Percentiles rank a stretch among this genome's conserved stretches.
Conservation (phyloP, 2,797 vertebrate genomes). For the Philypnodon macrostomus region DNA sequence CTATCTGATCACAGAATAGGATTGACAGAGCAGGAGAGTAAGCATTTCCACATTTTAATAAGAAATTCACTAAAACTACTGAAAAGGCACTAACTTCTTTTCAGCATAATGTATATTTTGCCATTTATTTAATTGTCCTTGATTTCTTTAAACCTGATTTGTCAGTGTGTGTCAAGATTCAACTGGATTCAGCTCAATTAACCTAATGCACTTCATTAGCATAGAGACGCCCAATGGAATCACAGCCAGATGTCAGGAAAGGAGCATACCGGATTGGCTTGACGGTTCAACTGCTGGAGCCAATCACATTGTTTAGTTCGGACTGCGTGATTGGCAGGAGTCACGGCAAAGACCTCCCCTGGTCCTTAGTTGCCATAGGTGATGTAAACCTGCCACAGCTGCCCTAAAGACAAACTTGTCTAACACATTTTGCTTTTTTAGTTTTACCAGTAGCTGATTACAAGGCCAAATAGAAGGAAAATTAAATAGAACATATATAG, state of each 20-base stretch:
- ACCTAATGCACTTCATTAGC: constrained; percentile 58
- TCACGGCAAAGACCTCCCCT: constrained; percentile 51
- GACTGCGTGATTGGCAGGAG: constrained; percentile 58
- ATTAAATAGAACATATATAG: no score
- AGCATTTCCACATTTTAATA: constrained; percentile 43
- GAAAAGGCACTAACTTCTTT: constrained; percentile 15
- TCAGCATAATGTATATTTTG: constrained; percentile 24
- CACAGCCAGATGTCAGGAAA: constrained; percentile 20
- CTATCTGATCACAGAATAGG: constrained; percentile 58
- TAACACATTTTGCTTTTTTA: constrained; percentile 42
- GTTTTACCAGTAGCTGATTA: constrained; percentile 9
- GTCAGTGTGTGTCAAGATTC: constrained; percentile 38
- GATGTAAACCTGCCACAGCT: constrained; percentile 73
- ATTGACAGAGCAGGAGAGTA: constrained; percentile 34
- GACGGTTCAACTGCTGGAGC: constrained; percentile 49
- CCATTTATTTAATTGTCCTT: constrained; percentile 10
- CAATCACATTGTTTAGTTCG: constrained; percentile 51
- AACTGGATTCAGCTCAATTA: constrained; percentile 55
- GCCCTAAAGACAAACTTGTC: constrained; percentile 75
- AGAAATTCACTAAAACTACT: constrained; percentile 16
- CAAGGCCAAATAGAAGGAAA: no score
- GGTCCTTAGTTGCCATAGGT: constrained; percentile 75
- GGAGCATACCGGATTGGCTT: constrained; percentile 50
- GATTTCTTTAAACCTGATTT: constrained; percentile 24
- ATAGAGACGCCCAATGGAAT: constrained; percentile 47